Conservation (phyloP, 2,113 vertebrate genomes). For the Triplophysa tibetana region DNA sequence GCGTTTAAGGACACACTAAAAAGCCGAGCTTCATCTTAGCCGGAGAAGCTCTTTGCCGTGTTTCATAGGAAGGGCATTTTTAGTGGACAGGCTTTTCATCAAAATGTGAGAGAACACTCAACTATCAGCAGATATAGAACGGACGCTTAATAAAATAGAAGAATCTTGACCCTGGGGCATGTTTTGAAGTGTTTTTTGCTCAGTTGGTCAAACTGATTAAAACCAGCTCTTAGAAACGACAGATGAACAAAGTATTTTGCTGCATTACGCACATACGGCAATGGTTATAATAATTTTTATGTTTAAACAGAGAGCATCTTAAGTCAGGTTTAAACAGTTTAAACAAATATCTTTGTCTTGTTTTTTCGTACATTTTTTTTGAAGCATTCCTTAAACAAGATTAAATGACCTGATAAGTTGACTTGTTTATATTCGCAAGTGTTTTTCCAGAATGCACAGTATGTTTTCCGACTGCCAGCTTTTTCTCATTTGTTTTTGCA, state of each 20-base stretch:
- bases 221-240: neutral
- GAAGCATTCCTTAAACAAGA: too few species aligned
- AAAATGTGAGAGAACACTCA: neutral
- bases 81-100: slow-evolving; percentile 21
- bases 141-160: neutral
- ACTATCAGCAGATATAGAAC: neutral
- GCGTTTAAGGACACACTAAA: slow-evolving; percentile 21
- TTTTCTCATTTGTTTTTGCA: too few species aligned
- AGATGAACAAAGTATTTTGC: neutral
- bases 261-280: neutral
- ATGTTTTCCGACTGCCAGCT: too few species aligned
- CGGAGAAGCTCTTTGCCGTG: neutral
- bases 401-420: too few species aligned
- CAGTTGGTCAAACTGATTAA: neutral
- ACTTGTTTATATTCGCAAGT: too few species aligned
- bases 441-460: too few species aligned
- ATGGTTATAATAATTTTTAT: too few species aligned
- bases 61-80: slow-evolving; percentile 19
- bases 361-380: too few species aligned
- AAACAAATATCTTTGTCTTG: too few species aligned
- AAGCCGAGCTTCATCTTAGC: slow-evolving; percentile 8
- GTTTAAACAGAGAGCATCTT: too few species aligned
- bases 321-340: neutral
- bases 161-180: neutral
- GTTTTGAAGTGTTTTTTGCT: neutral